phyloP scores from a whole-genome alignment of 2,113 vertebrate species.

The Pangasianodon gigas region DNA sequence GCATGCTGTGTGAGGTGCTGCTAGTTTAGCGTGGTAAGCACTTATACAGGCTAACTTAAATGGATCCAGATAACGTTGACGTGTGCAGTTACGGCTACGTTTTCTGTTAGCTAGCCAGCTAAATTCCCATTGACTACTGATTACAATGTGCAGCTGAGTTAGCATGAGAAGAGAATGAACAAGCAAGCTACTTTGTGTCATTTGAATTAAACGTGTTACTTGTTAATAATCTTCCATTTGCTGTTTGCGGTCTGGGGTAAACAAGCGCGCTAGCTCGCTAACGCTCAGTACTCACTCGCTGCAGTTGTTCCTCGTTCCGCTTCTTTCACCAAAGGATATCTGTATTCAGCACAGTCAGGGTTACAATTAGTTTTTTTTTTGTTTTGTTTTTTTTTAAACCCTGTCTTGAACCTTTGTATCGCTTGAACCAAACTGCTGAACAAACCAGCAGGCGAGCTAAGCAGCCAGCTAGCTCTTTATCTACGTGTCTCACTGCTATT shows the following conservation, averaged over 20 bases:
- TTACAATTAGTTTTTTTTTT: not conserved
- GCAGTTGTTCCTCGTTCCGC: slow-evolving; percentile 12
- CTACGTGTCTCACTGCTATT: slow-evolving; percentile 40
- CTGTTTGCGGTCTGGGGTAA: not conserved
- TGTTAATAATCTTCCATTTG: not conserved
- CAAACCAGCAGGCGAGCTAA: not conserved
- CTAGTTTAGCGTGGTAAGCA: not conserved
- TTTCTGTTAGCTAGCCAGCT: not conserved
- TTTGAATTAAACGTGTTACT: not conserved
- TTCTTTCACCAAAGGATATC: not conserved
- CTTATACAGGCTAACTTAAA: not conserved
- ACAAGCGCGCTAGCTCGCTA: not conserved
- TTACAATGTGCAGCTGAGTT: not conserved
- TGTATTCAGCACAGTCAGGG: not conserved
- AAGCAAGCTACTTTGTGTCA: too few relatives aligned
- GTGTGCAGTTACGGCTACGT: slow-evolving; percentile 42
- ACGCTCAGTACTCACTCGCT: not conserved
- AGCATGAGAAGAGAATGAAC: not conserved
- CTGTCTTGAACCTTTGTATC: not conserved
- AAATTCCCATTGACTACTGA: not conserved
- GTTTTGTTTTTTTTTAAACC: not conserved
- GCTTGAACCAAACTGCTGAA: not conserved
- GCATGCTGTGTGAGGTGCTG: not conserved
- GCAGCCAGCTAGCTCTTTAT: slow-evolving; percentile 23
- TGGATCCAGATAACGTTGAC: slow-evolving; percentile 50